Evolutionary conservation across 2,888 invertebrate species (phyloP), one percentile per base, ranked within the genome.

Genomic region (Morinoia aosen): DNA sequence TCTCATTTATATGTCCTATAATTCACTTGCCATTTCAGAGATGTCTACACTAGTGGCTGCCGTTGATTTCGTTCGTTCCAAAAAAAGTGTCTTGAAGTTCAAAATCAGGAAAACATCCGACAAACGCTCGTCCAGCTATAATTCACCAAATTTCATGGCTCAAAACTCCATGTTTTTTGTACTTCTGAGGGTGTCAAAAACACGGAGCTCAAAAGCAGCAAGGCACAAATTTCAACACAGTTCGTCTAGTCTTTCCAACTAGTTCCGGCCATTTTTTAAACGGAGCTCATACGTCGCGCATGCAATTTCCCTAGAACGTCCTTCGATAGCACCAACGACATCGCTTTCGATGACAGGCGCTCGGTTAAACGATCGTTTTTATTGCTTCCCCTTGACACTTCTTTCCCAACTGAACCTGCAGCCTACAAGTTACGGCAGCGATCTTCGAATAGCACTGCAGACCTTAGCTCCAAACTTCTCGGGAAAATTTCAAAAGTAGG

Each of bases 351-450:
- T 90, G 90, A 90, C 90, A 90, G 90, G 40, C 90, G 48, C 90
- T 90, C 90, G 90, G 90, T 90, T 90, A 90, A 90, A 90, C 90
- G 90, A 90, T 90, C 90, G 90, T 48, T 90, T 90, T 90, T 90
- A 90, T 90, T 90, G 90, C 90, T 90, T 90, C 90, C 90, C 10
- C 90, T 19, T 90, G 90, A 90, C 90, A 90, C 90, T 90, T 90
- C 90, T 90, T 90, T 90, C 90, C 90, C 90, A 90, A 90, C 90
- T 90, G 40, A 90, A 90, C 90, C 48, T 90, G 90, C 40, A 90
- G 90, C 40, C 90, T 90, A 90, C 40, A 90, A 90, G 40, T 90
- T 90, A 90, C 48, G 90, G 90, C 90, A 40, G 90, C 48, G 39
- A 90, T 90, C 90, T 90, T 48, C 40, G 48, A 48, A 90, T 39